phyloP scores from a whole-genome alignment of 2,888 invertebrate genomes.

The Xiphydria camelus region DNA sequence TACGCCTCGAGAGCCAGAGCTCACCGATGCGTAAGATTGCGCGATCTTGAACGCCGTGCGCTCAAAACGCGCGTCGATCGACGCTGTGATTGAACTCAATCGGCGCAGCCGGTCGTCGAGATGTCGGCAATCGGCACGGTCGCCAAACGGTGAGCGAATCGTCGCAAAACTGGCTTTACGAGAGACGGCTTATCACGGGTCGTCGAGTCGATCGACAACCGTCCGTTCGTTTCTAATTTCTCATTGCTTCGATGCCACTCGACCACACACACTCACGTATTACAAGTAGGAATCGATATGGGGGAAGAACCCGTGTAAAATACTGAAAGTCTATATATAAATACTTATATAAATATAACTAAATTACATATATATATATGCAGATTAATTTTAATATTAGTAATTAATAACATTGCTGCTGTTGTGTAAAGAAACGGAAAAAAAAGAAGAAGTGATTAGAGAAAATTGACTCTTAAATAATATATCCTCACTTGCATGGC shows the following conservation, averaged over 20 bases:
- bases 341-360: conserved; percentile 30
- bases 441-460: conserved; percentile 21
- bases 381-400: conserved; percentile 43
- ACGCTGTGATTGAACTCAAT: no score
- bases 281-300: conserved; percentile 22
- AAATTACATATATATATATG: conserved; percentile 30
- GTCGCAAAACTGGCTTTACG: no score
- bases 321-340: conserved; percentile 49
- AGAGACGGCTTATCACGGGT: no score
- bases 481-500: conserved; percentile 30
- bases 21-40: no score
- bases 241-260: conserved; percentile 16
- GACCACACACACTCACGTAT: conserved; percentile 21
- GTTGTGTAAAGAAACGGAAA: conserved; percentile 38
- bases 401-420: conserved; percentile 34
- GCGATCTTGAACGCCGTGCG: no score
- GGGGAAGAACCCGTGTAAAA: conserved; percentile 42
- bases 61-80: no score
- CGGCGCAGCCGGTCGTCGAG: no score
- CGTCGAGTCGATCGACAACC: no score
- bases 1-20: no score
- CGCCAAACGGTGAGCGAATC: no score
- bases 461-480: conserved; percentile 24
- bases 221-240: background rate
- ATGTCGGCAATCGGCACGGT: no score